Base-by-base conservation (phyloP, 1,140 invertebrate genomes). In the Papilio dardanus region DNA sequence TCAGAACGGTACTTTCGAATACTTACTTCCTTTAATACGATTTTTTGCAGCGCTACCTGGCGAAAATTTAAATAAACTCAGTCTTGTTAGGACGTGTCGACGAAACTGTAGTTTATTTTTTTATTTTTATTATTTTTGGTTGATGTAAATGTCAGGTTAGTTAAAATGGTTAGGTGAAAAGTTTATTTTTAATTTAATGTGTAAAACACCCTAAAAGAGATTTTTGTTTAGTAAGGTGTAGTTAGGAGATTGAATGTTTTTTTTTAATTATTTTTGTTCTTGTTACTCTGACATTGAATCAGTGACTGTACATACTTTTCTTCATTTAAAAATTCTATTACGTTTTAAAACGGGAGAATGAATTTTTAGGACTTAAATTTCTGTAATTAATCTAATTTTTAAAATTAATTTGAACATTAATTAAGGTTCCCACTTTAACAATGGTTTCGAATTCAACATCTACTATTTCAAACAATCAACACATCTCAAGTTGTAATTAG, bases 41-140 rank as follows among this genome's bases (percentile, higher is more conserved):
- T 74, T 77, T 77, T 75, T 77, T 75, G 73, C 67, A 74, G 50
- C 69, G 42, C 73, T 33, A 8, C 74, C 71, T 65, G 37, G 66
- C 28, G 69, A 74, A 69, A 69, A 58, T 77, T 77, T 66, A 74
- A 77, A 77, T 74, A 77, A 77, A 77, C 75, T 35, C 42, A 14
- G 33, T n/a, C 67, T 12, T 31, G 69, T 71, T 50, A 50, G 24
- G 40, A 71, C 21, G 28, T 71, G 21, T 71, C 24, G 42, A 71
- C 69, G 30, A 50, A 54, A 62, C 12, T 62, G 54, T 28, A 58
- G 28, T 28, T 62, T 28, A 16, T 62, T 62, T 24, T n/a, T n/a
- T 58, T 54, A 10, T 62, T 62, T 62, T 46, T 19, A 46, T 46
- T 28, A 28, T 62, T 62, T 28, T 14, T 30, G 2, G 54, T 54